Evolutionary conservation across 2,797 vertebrate species (phyloP), one percentile per base, ranked within the genome.

Genomic region (Galago senegalensis): DNA sequence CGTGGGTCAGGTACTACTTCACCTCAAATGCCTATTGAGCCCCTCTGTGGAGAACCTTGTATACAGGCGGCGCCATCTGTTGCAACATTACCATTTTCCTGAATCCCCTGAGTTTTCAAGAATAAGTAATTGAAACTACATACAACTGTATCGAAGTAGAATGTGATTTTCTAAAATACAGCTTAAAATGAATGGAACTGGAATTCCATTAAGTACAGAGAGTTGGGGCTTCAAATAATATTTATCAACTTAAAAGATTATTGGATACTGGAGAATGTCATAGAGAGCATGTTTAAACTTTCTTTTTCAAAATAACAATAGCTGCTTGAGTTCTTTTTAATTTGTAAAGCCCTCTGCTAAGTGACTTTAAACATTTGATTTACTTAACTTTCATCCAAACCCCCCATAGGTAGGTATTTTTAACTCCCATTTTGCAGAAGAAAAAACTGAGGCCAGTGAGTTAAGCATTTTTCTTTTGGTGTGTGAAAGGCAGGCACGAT

Each of bases 351-450:
- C 69, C 21, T 69, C 84, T 73, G 6, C 46, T 69, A 89, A 79
- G 49, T 76, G 67, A 79, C 40, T 84, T 84, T 76, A 61, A 27
- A 18, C 13, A 77, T 60, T 82, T 63, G 85, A 29, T 10, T 85
- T 79, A 25, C 82, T 79, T 86, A 76, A 49, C 34, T 16, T 34
- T 96, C n/a, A 67, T 49, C 43, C 46, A 81, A 87, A 81, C 17
- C 40, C 12, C 13, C 12, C 13, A 53, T 25, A 34, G 21, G 61
- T 61, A 37, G 25, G 31, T 89, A 49, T 87, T 87, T 75, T 82
- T 21, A 67, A 53, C 25, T 67, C 75, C 18, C 67, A 43, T 53
- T 87, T 82, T 60, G 72, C 29, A 80, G 77, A 87, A 84, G 43
- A 84, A 49, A 91, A 70, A 69, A 58, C 21, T 2, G 34, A 81